Evolutionary conservation across 2,797 vertebrate species (phyloP), one percentile per base, ranked within the genome.

Genomic region (Pelochelys cantorii): DNA sequence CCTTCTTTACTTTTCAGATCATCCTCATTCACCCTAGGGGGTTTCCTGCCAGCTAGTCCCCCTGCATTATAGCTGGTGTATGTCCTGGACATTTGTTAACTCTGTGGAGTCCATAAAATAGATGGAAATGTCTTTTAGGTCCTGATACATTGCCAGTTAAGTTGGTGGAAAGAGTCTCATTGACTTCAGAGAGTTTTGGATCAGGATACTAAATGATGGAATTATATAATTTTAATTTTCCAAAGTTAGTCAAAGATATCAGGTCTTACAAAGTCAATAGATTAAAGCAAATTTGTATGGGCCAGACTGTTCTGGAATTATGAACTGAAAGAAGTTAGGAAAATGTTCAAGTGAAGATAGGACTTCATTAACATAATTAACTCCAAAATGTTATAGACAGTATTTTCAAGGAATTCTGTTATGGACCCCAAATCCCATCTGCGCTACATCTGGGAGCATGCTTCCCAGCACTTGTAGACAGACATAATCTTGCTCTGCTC

Each of bases 31-130:
- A 5, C 17, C 9, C 65, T 18, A 34, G 29, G 60, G 13, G 60
- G 31, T 68, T 68, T 68, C 62, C 6, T 34, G 31, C 8, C 62
- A n/a, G 65, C 18, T 18, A 68, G 31, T n/a, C 52, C 87, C 59
- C 87, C 93, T 56, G 68, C 8, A 3, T 94, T 71, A 48, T 86
- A 94, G 71, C 86, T 87, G 42, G 68, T 94, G 94, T 89, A 75
- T 62, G 78, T 0, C 4, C 93, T 96, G 95, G 96, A 92, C 85
- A 97, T 87, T 96, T 90, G 95, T 96, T 97, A 97, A 97, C 94
- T 95, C 93, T 48, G 86, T 86, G 79, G 94, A 84, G 86, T 84
- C 93, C 93, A 79, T 94, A 92, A 94, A 83, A 93, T 95, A 95
- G 96, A 81, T 0, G 2, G 59, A 90, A 48, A 83, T 88, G 79